Percentiles rank a stretch among this genome's conserved stretches.
These are phyloP conservation scores for Labeo rohita DNA, from an alignment of 2,113 vertebrate genomes.

Conservation along the genomic window DNA sequence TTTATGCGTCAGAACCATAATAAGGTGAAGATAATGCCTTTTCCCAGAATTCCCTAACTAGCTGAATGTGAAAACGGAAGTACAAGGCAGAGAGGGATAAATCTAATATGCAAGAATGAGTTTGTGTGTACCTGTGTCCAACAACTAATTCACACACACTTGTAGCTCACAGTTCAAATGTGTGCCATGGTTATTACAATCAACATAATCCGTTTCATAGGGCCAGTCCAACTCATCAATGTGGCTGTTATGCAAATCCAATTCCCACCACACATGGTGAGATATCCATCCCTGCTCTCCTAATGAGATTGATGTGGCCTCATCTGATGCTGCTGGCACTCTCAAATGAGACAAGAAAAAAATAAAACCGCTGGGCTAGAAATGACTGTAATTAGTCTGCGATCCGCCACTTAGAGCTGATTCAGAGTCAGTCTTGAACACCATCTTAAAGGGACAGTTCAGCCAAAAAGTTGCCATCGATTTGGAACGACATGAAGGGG, in stretches of 20 bases:
- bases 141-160: slow-evolving; percentile 1
- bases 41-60: not conserved
- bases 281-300: slow-evolving; percentile 50
- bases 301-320: slow-evolving; percentile 73
- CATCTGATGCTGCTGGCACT: slow-evolving; percentile 47
- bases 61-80: not conserved
- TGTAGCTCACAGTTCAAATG: not conserved
- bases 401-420: not conserved
- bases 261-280: slow-evolving; percentile 62
- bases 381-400: slow-evolving; percentile 5
- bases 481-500: not conserved
- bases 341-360: slow-evolving; percentile 14
- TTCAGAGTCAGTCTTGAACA: not conserved
- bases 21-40: slow-evolving; percentile 41
- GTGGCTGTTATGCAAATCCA: slow-evolving; percentile 72
- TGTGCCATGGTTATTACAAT: slow-evolving; percentile 58
- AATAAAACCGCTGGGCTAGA: slow-evolving; percentile 38
- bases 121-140: slow-evolving; percentile 8
- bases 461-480: not conserved
- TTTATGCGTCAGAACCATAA: slow-evolving; percentile 46
- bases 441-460: slow-evolving; percentile 3
- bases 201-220: slow-evolving; percentile 55
- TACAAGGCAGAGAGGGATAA: not conserved
- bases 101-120: not conserved
- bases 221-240: slow-evolving; percentile 61